These are phyloP conservation scores for Drosophila sproati DNA, from an alignment of 1,140 invertebrate species.

Conservation along the genomic window DNA sequence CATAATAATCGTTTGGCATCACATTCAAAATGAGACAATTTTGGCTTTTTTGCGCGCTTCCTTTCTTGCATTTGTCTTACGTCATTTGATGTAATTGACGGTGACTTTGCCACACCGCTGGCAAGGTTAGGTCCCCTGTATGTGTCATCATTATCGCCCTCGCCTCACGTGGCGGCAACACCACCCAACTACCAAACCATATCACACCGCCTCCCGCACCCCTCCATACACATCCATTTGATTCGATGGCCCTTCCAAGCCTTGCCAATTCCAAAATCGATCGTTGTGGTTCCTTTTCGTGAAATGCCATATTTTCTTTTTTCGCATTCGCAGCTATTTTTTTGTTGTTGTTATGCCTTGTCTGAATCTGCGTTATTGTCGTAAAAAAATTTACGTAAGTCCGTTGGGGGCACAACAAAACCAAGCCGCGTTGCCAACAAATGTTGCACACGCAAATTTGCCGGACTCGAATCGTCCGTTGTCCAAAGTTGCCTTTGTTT, in stretches of 20 bases:
- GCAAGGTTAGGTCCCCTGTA: slow-evolving; percentile 45
- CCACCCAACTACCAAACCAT: slow-evolving; percentile 23
- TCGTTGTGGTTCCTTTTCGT: slow-evolving; percentile 77
- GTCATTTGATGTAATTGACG: slow-evolving; percentile 42
- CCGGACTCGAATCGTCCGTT: slow-evolving; percentile 52
- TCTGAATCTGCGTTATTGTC: slow-evolving; percentile 62
- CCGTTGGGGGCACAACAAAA: slow-evolving; percentile 37
- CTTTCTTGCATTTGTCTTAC: slow-evolving; percentile 37
- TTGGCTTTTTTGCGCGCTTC: slow-evolving; percentile 7
- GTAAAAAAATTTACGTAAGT: slow-evolving; percentile 78
- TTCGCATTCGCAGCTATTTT: slow-evolving; percentile 34
- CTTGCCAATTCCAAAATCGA: slow-evolving; percentile 75
- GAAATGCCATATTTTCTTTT: slow-evolving; percentile 57
- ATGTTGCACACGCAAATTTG: slow-evolving; percentile 65
- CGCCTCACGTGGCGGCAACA: slow-evolving; percentile 51
- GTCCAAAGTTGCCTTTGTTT: slow-evolving; percentile 74
- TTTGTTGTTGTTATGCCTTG: slow-evolving; percentile 34
- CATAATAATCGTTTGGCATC: slow-evolving; percentile 1
- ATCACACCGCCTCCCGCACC: not conserved
- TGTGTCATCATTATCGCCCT: slow-evolving; percentile 78
- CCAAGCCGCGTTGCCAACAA: slow-evolving; percentile 15
- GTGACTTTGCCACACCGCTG: slow-evolving; percentile 25
- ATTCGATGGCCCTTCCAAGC: slow-evolving; percentile 33
- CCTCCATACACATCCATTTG: not conserved
- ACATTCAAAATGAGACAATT: slow-evolving; percentile 16